Base-by-base conservation (phyloP, 37 sponge, comb jelly and placozoan genomes). In the Spongia lamella region DNA sequence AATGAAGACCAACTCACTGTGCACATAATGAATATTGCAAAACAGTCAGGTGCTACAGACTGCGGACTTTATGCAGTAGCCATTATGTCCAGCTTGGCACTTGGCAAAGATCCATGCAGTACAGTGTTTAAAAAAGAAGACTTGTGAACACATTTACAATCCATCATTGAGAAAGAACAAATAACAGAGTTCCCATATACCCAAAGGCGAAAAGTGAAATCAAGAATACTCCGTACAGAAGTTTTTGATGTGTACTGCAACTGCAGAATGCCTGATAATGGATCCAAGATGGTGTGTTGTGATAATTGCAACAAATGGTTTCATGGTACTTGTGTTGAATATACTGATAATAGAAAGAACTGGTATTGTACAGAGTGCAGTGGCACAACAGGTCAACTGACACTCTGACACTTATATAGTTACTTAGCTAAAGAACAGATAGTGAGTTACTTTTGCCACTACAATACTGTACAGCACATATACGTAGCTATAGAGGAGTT, bases 231-330 rank as follows among this genome's bases (percentile, higher is more conserved):
- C 63, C 58, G 33, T 21, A 53, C 62, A 14, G 61, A 70, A 60
- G 43, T 21, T 29, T 72, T 52, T 9, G 5, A 17, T 13, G 52
- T 80, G 11, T 71, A 70, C 36, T 80, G 81, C 54, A 62, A 70
- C 21, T 80, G 81, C 60, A 39, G 81, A 61, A 5, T 80, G 63
- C 81, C 81, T 59, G 81, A 80, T 30, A 54, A 80, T 47, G 55
- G 64, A 1, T 17, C 62, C 11, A 61, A 20, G 29, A 80, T 80
- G 73, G 29, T 61, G 0, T 57, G 72, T 37, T 72, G 81, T 80
- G 81, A 72, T 68, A 15, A 6, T 11, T 80, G 81, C 37, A n/a
- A 80, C 4, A 62, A 34, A 7, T 80, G 81, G 81, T 50, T 36
- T 60, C 81, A 80, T 26, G 27, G 30, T 15, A 37, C n/a, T 7